Evolutionary conservation across 2,113 vertebrate genomes (phyloP).

Genomic region (Irena cyanogastra): DNA sequence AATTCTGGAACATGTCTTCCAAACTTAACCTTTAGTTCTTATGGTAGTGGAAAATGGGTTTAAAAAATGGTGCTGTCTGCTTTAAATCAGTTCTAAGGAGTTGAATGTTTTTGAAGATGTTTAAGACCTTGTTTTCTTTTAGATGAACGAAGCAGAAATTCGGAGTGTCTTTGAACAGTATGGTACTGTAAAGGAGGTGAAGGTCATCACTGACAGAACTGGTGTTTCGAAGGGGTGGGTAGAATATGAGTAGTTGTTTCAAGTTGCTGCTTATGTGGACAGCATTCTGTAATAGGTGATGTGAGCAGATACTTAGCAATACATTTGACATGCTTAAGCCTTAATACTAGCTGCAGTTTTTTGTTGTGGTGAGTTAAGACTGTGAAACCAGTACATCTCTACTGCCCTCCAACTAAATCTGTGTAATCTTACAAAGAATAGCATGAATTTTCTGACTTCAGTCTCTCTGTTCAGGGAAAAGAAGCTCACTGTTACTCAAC

Average conservation of each 20-base stretch:
- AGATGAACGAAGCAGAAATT: conserved; percentile 91
- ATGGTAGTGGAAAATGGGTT: neutral
- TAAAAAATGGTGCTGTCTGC: neutral
- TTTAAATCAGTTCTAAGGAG: neutral
- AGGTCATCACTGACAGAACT: conserved; percentile 91
- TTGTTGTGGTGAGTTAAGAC: neutral
- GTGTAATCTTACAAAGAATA: neutral
- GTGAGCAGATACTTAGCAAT: neutral
- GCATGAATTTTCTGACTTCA: neutral
- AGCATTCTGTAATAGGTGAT: neutral
- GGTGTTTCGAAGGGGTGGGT: conserved; percentile 93
- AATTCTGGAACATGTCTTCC: neutral
- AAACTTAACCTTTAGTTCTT: neutral
- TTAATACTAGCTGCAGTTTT: neutral
- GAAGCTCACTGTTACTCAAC: neutral
- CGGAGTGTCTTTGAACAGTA: conserved; percentile 83
- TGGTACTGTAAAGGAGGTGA: conserved; percentile 89
- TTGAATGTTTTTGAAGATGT: neutral
- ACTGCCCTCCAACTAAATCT: neutral
- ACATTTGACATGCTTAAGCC: neutral
- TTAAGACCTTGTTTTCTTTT: neutral
- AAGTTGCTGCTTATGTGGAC: neutral
- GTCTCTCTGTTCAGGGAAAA: neutral
- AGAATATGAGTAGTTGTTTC: neutral
- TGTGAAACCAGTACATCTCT: neutral